Evolutionary conservation across 2,888 invertebrate species (phyloP).

Genomic region (Thecocarcelia acutangulata): DNA sequence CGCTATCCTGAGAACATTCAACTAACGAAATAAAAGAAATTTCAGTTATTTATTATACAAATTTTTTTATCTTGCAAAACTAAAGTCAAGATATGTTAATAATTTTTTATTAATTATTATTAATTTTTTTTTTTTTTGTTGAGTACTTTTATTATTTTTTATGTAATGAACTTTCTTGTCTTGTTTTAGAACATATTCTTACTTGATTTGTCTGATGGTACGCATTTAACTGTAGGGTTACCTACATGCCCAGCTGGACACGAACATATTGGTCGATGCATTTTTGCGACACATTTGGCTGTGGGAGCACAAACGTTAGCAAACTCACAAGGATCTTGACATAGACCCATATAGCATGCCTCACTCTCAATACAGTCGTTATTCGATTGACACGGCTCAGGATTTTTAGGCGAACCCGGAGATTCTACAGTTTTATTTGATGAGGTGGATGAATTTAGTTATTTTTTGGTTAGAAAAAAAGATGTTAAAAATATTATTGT

Average conservation of each 20-base stretch:
- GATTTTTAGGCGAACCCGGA: constrained; percentile 86
- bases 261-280: constrained; percentile 91
- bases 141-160: constrained; percentile 49
- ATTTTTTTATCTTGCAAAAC: background rate
- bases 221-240: constrained; percentile 90
- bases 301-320: constrained; percentile 88
- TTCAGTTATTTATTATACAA: constrained; percentile 4
- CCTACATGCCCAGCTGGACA: constrained; percentile 91
- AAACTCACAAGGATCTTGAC: constrained; percentile 92
- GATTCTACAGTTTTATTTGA: constrained; percentile 83
- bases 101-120: no score
- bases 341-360: constrained; percentile 91
- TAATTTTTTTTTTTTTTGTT: constrained; percentile 18
- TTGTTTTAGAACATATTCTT: constrained; percentile 82
- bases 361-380: constrained; percentile 91
- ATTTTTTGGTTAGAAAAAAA: constrained; percentile 48
- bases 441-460: constrained; percentile 51
- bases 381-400: constrained; percentile 91
- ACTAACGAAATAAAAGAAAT: constrained; percentile 81
- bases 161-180: constrained; percentile 35
- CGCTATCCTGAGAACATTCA: constrained; percentile 92
- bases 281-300: constrained; percentile 90
- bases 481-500: constrained; percentile 56
- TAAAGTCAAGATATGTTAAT: background rate
- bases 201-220: constrained; percentile 87